A percentile compares a stretch with the other conserved stretches of the same genome.
Evolutionary conservation across 2,113 vertebrate species (phyloP).

Genomic region (Alligator mississippiensis): DNA sequence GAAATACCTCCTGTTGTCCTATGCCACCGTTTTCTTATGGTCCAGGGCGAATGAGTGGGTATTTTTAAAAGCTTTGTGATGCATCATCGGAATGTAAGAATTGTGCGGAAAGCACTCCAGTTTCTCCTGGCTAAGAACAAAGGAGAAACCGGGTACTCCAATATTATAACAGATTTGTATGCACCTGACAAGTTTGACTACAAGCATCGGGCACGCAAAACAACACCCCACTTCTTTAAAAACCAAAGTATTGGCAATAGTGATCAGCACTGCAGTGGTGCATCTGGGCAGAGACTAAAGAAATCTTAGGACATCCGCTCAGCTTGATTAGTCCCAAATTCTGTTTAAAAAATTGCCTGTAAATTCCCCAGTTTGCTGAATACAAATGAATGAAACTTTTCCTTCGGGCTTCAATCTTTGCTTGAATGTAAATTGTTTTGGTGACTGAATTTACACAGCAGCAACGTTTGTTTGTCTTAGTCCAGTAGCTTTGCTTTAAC

Average conservation of each 20-base stretch:
- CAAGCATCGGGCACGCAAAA: background rate
- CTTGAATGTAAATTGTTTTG: slow-evolving; percentile 75
- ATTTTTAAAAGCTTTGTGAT: background rate
- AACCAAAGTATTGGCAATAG: slow-evolving; percentile 28
- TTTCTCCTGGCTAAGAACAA: slow-evolving; percentile 14
- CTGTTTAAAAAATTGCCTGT: slow-evolving; percentile 22
- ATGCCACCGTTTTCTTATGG: background rate
- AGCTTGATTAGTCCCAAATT: slow-evolving; percentile 55
- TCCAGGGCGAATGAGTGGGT: background rate
- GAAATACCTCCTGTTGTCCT: background rate
- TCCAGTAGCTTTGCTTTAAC: slow-evolving; percentile 77
- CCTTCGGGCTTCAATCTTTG: slow-evolving; percentile 59
- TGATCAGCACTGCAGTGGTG: background rate
- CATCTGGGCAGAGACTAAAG: slow-evolving; percentile 28
- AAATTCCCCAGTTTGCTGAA: slow-evolving; percentile 59
- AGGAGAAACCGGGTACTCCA: background rate
- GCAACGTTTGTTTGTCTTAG: slow-evolving; percentile 80
- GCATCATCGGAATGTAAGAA: background rate
- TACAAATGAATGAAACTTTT: slow-evolving; percentile 63
- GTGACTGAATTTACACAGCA: slow-evolving; percentile 74
- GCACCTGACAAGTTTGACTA: slow-evolving; percentile 37
- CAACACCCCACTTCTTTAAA: background rate
- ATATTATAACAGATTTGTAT: background rate
- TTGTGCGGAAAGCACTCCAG: background rate
- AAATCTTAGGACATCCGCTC: slow-evolving; percentile 20